Percentiles rank a stretch among this genome's conserved stretches.
These are phyloP conservation scores for Zele albiditarsus DNA, from an alignment of 2,888 invertebrate species.

Conservation along the genomic window DNA sequence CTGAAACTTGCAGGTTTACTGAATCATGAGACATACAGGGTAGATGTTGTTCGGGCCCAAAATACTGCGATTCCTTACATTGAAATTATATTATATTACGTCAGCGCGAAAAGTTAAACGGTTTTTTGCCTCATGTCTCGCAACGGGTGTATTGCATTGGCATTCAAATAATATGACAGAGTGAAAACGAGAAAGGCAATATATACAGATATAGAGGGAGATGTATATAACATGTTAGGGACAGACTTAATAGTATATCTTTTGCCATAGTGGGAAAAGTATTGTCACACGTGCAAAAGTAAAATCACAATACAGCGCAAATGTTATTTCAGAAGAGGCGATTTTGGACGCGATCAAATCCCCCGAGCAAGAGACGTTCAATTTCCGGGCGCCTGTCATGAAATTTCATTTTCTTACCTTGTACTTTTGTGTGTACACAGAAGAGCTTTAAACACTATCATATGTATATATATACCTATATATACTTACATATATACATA, in stretches of 20 bases:
- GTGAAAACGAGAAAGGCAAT: neutral
- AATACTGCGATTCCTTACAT: neutral
- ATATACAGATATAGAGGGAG: neutral
- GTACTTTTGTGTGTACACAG: constrained; percentile 39
- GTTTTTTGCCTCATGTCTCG: neutral
- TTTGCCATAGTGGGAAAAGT: constrained; percentile 36
- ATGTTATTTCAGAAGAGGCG: constrained; percentile 45
- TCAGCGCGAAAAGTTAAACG: neutral
- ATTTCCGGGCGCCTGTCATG: constrained; percentile 54
- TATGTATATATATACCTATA: constrained; percentile 28
- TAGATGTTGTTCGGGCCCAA: too few relatives aligned
- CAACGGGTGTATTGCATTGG: neutral
- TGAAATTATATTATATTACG: neutral
- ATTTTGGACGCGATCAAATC: constrained; percentile 55
- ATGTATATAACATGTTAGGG: neutral
- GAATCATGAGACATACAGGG: too few relatives aligned
- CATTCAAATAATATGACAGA: neutral
- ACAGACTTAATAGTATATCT: constrained; percentile 5
- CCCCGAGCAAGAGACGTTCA: constrained; percentile 53
- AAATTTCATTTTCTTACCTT: constrained; percentile 54
- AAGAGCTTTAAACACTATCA: constrained; percentile 40
- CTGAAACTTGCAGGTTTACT: too few relatives aligned
- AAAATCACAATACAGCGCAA: constrained; percentile 27
- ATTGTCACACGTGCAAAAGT: constrained; percentile 21
- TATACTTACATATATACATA: constrained; percentile 9